Conservation (phyloP, 2,113 vertebrate genomes). For the Natator depressus region DNA sequence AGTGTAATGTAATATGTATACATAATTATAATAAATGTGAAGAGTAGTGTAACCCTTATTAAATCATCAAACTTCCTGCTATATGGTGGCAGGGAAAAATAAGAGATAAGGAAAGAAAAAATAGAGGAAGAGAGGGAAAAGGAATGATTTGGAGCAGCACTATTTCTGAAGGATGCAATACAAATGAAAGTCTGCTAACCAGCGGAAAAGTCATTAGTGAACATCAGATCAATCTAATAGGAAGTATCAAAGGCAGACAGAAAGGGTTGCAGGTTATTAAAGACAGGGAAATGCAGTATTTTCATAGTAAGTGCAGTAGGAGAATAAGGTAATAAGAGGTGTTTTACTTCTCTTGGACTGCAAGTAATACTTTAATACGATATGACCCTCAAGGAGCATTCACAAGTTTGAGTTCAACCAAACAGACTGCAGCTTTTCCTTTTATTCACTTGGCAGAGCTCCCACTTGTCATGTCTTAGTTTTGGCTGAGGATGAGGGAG, state of each 20-base stretch:
- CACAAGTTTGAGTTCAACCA: conserved; percentile 18
- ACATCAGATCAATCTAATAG: conserved; percentile 42
- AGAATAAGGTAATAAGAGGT: neutral
- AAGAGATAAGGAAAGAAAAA: neutral
- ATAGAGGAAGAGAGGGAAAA: neutral
- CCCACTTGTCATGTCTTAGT: neutral
- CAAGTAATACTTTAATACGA: conserved; percentile 9
- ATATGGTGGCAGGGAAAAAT: neutral
- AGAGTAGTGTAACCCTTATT: neutral
- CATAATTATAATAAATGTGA: neutral
- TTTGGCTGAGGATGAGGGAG: accelerated
- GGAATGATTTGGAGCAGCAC: accelerated
- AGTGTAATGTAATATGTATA: neutral
- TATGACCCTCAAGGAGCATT: conserved; percentile 19
- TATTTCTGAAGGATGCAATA: neutral
- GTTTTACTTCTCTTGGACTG: neutral
- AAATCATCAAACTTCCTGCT: neutral
- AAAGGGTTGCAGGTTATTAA: conserved; percentile 27
- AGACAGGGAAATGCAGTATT: neutral
- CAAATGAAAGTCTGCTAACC: neutral
- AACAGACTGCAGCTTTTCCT: neutral
- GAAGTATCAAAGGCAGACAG: conserved; percentile 27
- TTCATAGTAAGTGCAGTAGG: accelerated
- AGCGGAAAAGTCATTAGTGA: conserved; percentile 14
- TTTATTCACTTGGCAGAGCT: neutral